A percentile compares a stretch with the other conserved stretches of the same genome.
These are phyloP conservation scores for Pachymerium ferrugineum DNA, from an alignment of 2,888 invertebrate genomes.

Conservation along the genomic window DNA sequence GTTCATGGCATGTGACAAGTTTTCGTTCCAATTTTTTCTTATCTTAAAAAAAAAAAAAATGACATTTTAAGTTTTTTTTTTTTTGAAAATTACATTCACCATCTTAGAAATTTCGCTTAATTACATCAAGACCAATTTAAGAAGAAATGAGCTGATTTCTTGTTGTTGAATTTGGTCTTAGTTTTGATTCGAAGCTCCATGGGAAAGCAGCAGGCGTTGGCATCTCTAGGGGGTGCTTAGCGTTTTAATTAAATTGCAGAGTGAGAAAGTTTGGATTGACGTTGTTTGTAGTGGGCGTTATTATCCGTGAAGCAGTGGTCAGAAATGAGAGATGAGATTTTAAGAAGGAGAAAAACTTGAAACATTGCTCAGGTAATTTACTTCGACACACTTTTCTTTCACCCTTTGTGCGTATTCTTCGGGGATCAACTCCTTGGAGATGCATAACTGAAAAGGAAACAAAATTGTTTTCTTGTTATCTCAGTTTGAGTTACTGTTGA, in stretches of 20 bases:
- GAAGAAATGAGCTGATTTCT: too few relatives aligned
- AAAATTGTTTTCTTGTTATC: conserved; percentile 25
- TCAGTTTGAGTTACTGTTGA: background rate
- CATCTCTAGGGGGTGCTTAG: background rate
- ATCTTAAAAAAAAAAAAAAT: background rate
- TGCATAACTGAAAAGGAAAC: background rate
- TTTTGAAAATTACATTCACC: too few relatives aligned
- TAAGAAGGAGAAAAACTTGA: background rate
- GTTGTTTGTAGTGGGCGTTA: too few relatives aligned
- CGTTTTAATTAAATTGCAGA: conserved; percentile 6
- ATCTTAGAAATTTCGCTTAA: too few relatives aligned
- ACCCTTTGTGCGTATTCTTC: background rate
- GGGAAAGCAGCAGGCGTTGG: too few relatives aligned
- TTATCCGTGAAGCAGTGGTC: background rate
- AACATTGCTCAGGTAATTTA: background rate
- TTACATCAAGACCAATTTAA: too few relatives aligned
- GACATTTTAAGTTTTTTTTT: background rate
- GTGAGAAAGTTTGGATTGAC: background rate
- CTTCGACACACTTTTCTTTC: background rate
- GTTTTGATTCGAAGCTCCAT: background rate
- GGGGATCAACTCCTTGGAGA: conserved; percentile 10
- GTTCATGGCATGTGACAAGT: conserved; percentile 16
- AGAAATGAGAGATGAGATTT: background rate
- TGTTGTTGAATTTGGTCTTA: background rate
- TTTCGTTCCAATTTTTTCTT: background rate